Evolutionary conservation across 2,888 invertebrate species (phyloP), one percentile per base, ranked within the genome.

Genomic region (Dolichopus griseipennis): DNA sequence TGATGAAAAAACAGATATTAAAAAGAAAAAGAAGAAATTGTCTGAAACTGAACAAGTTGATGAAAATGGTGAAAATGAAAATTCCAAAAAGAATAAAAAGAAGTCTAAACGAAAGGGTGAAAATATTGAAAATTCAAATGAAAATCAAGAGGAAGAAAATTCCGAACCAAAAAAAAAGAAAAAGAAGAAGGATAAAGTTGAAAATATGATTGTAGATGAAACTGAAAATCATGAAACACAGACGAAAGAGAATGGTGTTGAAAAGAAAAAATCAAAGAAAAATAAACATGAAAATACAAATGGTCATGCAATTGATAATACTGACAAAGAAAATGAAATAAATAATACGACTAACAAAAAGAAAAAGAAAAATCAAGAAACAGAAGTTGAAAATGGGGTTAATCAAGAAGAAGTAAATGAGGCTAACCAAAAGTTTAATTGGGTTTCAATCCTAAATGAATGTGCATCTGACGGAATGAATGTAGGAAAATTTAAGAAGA

Each of bases 401-500:
- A n/a, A n/a, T n/a, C n/a, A n/a, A n/a, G n/a, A 43, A 12, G 12
- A 68, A 69, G 8, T 27, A 1, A 72, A 72, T 52, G 65, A 71
- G 15, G 71, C 66, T 0, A 67, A 68, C 10, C 63, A n/a, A 21
- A 64, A 37, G 20, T 64, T 64, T 64, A 9, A 37, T 37, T 64
- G 64, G 64, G 12, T n/a, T 64, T 18, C 4, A 20, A 9, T 20
- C 2, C 37, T 64, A n/a, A 20, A n/a, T 22, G 33, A 66, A 18
- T 33, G 34, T 52, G 52, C 20, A 74, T 86, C 85, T 7, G 86
- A 88, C 72, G 88, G 89, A 74, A 83, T 93, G 64, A 84, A 88
- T 0, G 77, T 90, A 68, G 90, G 90, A 75, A 90, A 90, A 74
- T 80, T 94, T 21, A 87, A 88, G 74, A 91, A 90, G 77, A 93